Base-by-base conservation (phyloP, 1,140 invertebrate species). In the Drosophila leontia region DNA sequence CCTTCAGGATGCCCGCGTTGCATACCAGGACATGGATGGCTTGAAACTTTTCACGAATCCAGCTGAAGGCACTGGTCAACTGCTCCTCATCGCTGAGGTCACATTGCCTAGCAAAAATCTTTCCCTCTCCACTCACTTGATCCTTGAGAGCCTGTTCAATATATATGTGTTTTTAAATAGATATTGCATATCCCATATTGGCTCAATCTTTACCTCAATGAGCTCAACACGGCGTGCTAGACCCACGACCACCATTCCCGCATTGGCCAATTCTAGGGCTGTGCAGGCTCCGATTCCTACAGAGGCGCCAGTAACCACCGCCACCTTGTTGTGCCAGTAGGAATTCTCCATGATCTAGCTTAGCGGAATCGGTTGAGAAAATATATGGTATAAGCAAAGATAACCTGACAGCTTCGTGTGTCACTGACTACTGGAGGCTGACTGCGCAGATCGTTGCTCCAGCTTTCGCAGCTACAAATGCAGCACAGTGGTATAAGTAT, bases 251-350 rank as follows among this genome's bases (percentile, higher is more conserved):
- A 93, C 37, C 93, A 96, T 94, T 8, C 95, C 95, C 8, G 93
- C 77, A 68, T 94, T 92, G 17, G 94, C 93, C 47, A 95, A 86
- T 3, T 76, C 61, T 55, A 92, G 47, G 13, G 90, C 93, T 58
- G 91, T 93, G 50, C 85, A 83, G 7, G 94, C 94, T 5, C 95
- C 95, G 37, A 96, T 96, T 3, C 95, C 95, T 15, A 92, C 92
- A n/a, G 95, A 95, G 3, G 95, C 95, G 34, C 95, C 95, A 1
- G 95, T 96, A 0, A 96, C 94, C 19, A 96, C 92, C 2, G 95
- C 95, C 35, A 96, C 94, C 70, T 94, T 94, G 48, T 94, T 94
- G 34, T 74, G 75, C 95, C 95, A 96, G 17, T 94, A 80, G 45
- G 76, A 91, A 1, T 41, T 58, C 29, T 95, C 94, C 95, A 95